Conservation (phyloP, 2,888 invertebrate genomes). For the Atrina japonica region DNA sequence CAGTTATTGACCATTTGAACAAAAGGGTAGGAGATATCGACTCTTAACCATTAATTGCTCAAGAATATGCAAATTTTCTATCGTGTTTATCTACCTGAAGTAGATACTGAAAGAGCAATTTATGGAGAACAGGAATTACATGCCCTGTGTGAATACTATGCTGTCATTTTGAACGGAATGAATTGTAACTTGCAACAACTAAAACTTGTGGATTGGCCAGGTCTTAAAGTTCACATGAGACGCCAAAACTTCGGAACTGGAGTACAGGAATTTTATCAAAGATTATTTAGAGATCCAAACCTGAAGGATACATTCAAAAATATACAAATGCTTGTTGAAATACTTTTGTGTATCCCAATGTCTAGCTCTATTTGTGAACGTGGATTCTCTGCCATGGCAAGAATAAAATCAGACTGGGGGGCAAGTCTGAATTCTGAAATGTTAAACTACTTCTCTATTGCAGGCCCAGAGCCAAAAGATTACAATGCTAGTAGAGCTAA, state of each 20-base stretch:
- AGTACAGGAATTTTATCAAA: constrained; percentile 14
- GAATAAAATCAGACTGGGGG: constrained; percentile 54
- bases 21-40: too few relatives aligned
- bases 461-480: constrained; percentile 32
- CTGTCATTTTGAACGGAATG: neutral
- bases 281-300: constrained; percentile 1
- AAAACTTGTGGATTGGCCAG: constrained; percentile 10
- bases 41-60: too few relatives aligned
- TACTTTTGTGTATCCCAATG: constrained; percentile 41
- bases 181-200: constrained; percentile 5
- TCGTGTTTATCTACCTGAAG: constrained; percentile 42
- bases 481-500: constrained; percentile 44
- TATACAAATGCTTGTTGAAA: constrained; percentile 38
- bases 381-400: constrained; percentile 50
- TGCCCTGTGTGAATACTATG: constrained; percentile 4
- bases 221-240: constrained; percentile 3
- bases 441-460: constrained; percentile 40
- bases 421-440: constrained; percentile 37
- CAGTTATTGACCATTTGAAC: constrained; percentile 38
- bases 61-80: constrained; percentile 53
- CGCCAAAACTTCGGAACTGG: neutral
- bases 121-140: constrained; percentile 20
- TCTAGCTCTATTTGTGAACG: constrained; percentile 48
- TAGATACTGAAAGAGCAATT: constrained; percentile 2
- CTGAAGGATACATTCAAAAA: constrained; percentile 24